Percentiles rank a stretch among this genome's conserved stretches.
Conservation (phyloP, 2,888 invertebrate genomes). For the Ophion ellenae region DNA sequence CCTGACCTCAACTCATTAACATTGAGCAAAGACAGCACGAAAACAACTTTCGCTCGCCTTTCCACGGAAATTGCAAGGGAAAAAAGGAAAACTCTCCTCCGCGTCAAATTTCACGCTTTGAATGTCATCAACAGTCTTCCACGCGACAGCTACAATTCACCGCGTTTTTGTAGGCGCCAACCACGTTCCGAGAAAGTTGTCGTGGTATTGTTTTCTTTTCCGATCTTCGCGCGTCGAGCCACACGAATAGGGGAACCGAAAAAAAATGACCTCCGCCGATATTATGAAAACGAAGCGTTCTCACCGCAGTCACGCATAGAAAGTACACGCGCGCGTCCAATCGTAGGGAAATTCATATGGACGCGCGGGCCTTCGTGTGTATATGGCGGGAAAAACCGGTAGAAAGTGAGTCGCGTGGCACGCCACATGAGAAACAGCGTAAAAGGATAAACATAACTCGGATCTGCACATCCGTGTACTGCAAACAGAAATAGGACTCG, state of each 20-base stretch:
- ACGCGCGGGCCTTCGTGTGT: slow-evolving; percentile 33
- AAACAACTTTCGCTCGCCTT: neutral
- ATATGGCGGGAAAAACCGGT: slow-evolving; percentile 39
- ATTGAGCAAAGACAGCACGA: neutral
- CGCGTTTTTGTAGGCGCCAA: neutral
- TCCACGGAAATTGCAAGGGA: neutral
- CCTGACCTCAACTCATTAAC: neutral
- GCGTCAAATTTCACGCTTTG: neutral
- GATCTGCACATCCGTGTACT: slow-evolving; percentile 49
- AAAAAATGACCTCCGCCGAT: slow-evolving; percentile 2
- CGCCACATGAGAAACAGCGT: slow-evolving; percentile 52
- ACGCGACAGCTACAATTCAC: neutral
- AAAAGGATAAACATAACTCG: slow-evolving; percentile 44
- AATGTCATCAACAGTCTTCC: neutral
- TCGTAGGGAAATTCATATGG: slow-evolving; percentile 57
- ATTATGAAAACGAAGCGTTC: slow-evolving; percentile 45
- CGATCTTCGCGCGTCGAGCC: neutral
- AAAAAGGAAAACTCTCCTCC: neutral
- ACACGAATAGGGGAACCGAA: neutral
- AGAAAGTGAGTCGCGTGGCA: slow-evolving; percentile 64
- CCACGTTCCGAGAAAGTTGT: neutral
- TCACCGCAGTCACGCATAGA: slow-evolving; percentile 61
- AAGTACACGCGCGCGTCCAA: slow-evolving; percentile 44
- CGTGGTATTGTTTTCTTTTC: neutral
- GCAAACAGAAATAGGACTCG: slow-evolving; percentile 33